Evolutionary conservation across 2,888 invertebrate genomes (phyloP), one percentile per base, ranked within the genome.

Genomic region (Caenorhabditis sp.): DNA sequence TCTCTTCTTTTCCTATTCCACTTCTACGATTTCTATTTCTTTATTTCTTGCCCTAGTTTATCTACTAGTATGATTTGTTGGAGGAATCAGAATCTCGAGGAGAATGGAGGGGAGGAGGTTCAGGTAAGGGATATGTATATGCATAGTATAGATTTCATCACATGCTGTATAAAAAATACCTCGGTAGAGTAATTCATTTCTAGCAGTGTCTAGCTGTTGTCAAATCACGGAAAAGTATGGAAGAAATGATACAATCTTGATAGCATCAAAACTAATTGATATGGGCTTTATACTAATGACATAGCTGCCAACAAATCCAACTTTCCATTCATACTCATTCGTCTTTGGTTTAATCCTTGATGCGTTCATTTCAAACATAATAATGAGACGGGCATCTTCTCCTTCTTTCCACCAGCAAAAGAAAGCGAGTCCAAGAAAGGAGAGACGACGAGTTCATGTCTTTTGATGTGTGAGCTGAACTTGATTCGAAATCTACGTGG

Each of bases 401-500:
- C 22, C 63, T 63, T 24, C 16, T 63, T 44, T 26, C 44, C 10
- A 22, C 16, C 7, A 35, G 19, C 14, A 22, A 68, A 35, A 61
- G 56, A 35, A 68, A 54, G 58, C 31, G 58, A 41, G 58, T 38
- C 19, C 16, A 61, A 58, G 47, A 61, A 44, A 47, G 47, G 19
- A 47, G 47, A 58, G 80, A 70, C 10, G 51, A 47, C 38, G 82
- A 73, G 72, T 76, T 59, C 66, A 76, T 76, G 74, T 56, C 74
- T 16, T 59, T 72, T 59, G 44, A 61, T 58, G 38, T 38, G 58
- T 73, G 80, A 81, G 81, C 75, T 66, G 81, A 81, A 81, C 74
- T 81, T 81, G 81, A 81, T 81, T 81, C 81, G 63, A 77, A 77
- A 77, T 51, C 69, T 41, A 54, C 38, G 63, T 26, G 64, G 66